These are phyloP conservation scores for Ptilonorhynchus violaceus DNA, from an alignment of 2,113 vertebrate species.

Conservation along the genomic window DNA sequence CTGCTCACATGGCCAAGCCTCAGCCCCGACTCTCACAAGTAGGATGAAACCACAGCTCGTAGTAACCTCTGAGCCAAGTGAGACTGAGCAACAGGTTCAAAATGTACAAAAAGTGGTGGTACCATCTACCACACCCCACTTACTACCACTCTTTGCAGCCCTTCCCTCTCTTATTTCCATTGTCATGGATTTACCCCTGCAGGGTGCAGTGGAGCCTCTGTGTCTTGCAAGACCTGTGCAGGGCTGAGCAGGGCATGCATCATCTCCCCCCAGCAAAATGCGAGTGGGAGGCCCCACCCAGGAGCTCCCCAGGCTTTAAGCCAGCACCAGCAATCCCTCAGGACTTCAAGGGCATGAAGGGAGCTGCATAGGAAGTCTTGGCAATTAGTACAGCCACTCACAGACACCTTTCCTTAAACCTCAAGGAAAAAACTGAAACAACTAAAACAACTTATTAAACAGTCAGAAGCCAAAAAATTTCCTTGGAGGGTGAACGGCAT, in stretches of 20 bases:
- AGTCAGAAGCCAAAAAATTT: neutral
- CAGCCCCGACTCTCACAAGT: neutral
- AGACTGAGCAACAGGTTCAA: neutral
- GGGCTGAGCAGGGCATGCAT: neutral
- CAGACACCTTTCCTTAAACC: neutral
- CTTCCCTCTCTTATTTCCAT: neutral
- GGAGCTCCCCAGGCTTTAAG: neutral
- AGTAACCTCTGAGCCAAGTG: neutral
- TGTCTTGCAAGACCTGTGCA: neutral
- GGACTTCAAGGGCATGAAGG: neutral
- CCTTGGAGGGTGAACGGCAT: neutral
- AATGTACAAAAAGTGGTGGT: neutral
- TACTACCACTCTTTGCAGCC: neutral
- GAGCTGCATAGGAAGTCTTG: neutral
- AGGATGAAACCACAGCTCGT: neutral
- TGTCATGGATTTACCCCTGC: neutral
- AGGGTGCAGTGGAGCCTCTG: neutral
- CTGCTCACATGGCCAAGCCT: fast-evolving
- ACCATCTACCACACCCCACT: neutral
- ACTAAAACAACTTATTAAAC: neutral
- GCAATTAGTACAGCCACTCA: neutral
- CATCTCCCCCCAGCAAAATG: neutral
- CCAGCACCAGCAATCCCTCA: neutral
- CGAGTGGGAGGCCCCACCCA: neutral
- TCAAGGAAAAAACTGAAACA: neutral